Evolutionary conservation across 2,797 vertebrate genomes (phyloP).

Genomic region (Semotilus atromaculatus): DNA sequence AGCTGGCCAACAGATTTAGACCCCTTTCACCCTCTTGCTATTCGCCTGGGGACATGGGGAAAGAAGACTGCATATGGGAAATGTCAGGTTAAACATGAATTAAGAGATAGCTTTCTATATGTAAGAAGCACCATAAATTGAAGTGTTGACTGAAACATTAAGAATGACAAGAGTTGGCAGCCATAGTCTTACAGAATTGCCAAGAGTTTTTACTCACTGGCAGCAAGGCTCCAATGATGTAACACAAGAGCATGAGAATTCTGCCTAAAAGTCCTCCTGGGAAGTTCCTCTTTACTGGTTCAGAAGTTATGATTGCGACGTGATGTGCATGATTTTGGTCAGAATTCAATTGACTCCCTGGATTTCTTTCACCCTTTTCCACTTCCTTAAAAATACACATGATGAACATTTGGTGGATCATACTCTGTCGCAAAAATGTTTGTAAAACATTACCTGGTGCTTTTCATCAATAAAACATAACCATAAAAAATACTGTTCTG

Average conservation of each 20-base stretch:
- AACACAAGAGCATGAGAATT: conserved; percentile 25
- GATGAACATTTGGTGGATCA: neutral
- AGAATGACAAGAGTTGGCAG: conserved; percentile 6
- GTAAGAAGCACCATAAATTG: conserved; percentile 1
- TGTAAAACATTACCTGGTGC: neutral
- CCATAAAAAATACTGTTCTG: neutral
- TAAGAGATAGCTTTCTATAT: conserved; percentile 20
- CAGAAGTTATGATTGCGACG: neutral
- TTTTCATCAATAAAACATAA: neutral
- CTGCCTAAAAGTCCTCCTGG: neutral
- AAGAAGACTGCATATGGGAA: conserved; percentile 6
- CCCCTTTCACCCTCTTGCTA: conserved; percentile 9
- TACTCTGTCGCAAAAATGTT: neutral
- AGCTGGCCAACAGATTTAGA: conserved; percentile 42
- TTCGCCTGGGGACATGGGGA: neutral
- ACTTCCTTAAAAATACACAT: too few species aligned
- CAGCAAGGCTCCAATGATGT: conserved; percentile 9
- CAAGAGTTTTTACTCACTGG: conserved; percentile 11
- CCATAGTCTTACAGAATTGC: conserved; percentile 12
- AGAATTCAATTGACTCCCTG: neutral
- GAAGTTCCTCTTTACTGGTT: neutral
- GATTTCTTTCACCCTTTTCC: neutral
- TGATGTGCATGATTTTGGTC: neutral
- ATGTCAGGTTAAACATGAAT: conserved; percentile 29
- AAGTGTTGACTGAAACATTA: neutral